Conservation (phyloP, 2,888 invertebrate genomes). For the Maniola hyperantus region DNA sequence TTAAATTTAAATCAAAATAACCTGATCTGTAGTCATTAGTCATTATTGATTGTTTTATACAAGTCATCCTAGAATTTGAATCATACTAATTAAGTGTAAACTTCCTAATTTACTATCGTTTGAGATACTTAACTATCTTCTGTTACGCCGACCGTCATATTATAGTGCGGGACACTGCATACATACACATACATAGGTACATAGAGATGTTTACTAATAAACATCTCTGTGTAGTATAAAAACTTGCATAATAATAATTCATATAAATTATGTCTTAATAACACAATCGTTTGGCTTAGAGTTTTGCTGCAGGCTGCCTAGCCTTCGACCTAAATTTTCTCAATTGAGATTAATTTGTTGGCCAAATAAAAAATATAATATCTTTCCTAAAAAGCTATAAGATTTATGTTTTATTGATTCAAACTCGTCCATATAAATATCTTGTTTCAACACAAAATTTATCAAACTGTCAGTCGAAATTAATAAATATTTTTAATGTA, state of each 20-base stretch:
- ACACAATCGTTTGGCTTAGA: no score
- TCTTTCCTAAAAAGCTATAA: background rate
- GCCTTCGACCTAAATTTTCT: background rate
- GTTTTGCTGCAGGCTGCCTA: no score
- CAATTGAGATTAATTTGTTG: background rate
- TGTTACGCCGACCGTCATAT: no score
- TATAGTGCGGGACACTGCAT: no score
- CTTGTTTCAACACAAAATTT: background rate
- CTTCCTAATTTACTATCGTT: no score
- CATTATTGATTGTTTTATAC: background rate
- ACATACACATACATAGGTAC: no score
- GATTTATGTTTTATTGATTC: constrained; percentile 1
- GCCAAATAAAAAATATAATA: background rate
- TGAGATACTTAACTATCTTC: no score
- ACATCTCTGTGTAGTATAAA: no score
- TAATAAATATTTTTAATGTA: constrained; percentile 5
- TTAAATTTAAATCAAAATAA: background rate
- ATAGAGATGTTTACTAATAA: no score
- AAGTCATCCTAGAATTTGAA: background rate
- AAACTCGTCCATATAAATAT: background rate
- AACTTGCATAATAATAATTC: no score
- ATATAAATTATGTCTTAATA: no score
- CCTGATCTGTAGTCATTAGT: background rate
- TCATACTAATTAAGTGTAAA: no score
- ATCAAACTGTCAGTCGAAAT: background rate